Conservation (phyloP, 2,113 vertebrate genomes). For the Cyphomyrus discorhynchus region DNA sequence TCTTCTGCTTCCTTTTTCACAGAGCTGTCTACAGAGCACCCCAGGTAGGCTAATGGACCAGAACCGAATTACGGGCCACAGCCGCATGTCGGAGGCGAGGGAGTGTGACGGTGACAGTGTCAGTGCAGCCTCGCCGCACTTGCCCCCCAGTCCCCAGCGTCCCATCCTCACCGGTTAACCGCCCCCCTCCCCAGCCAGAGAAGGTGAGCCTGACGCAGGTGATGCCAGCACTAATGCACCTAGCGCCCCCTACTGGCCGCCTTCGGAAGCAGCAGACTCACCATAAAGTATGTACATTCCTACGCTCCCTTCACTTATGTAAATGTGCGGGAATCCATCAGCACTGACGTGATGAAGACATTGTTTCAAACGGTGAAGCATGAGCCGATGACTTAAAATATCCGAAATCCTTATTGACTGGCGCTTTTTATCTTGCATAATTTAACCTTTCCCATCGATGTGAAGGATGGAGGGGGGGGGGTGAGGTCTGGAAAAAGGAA, state of each 20-base stretch:
- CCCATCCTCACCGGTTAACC: constrained; percentile 16
- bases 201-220: constrained; percentile 11
- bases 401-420: not conserved
- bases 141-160: constrained; percentile 11
- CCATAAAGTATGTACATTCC: not conserved
- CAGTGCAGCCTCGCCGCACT: constrained; percentile 19
- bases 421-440: not conserved
- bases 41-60: constrained; percentile 25
- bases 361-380: not conserved
- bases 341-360: not conserved
- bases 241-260: not conserved
- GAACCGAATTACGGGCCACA: constrained; percentile 20
- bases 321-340: not conserved
- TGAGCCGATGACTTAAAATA: not conserved
- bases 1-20: constrained; percentile 2
- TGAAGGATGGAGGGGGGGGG: not conserved
- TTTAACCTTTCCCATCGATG: not conserved
- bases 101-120: constrained; percentile 21
- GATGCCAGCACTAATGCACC: not conserved
- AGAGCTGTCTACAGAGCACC: constrained; percentile 18
- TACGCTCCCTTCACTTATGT: not conserved
- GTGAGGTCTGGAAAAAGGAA: not conserved
- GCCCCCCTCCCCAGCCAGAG: not conserved
- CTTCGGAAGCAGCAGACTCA: not conserved
- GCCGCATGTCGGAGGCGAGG: constrained; percentile 20